These are phyloP conservation scores for Strix uralensis DNA, from an alignment of 2,113 vertebrate genomes.

Conservation along the genomic window DNA sequence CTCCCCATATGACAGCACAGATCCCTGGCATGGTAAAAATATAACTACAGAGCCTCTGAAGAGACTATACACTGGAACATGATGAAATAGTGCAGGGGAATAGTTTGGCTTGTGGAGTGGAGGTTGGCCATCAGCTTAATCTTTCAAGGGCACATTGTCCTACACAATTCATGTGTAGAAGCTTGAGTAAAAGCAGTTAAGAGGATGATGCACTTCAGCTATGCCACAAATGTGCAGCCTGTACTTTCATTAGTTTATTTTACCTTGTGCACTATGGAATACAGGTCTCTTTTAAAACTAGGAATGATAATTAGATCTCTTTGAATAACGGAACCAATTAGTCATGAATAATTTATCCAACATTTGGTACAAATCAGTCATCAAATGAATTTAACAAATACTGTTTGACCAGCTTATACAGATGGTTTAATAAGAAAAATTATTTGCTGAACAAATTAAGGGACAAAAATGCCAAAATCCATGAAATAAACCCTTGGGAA, in stretches of 20 bases:
- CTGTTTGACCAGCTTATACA: constrained; percentile 15
- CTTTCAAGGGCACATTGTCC: not conserved
- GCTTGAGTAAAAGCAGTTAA: not conserved
- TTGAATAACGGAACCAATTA: not conserved
- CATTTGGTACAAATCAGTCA: not conserved
- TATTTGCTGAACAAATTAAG: not conserved
- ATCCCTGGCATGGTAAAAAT: not conserved
- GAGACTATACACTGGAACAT: not conserved
- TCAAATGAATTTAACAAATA: constrained; percentile 19
- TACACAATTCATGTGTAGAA: not conserved
- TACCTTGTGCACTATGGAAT: not conserved
- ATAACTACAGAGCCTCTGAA: not conserved
- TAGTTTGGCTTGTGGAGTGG: not conserved
- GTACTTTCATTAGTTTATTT: not conserved
- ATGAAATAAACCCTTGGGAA: not conserved
- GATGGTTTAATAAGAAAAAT: constrained; percentile 23
- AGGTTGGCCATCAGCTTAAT: not conserved
- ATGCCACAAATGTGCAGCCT: not conserved
- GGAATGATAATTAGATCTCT: not conserved
- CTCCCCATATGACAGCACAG: not conserved
- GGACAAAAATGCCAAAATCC: not conserved
- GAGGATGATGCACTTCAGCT: not conserved
- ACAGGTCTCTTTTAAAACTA: not conserved
- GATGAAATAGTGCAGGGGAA: not conserved
- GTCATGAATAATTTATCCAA: constrained; percentile 32